Evolutionary conservation across 2,888 invertebrate genomes (phyloP).

Genomic region (Tenthredo distinguenda): DNA sequence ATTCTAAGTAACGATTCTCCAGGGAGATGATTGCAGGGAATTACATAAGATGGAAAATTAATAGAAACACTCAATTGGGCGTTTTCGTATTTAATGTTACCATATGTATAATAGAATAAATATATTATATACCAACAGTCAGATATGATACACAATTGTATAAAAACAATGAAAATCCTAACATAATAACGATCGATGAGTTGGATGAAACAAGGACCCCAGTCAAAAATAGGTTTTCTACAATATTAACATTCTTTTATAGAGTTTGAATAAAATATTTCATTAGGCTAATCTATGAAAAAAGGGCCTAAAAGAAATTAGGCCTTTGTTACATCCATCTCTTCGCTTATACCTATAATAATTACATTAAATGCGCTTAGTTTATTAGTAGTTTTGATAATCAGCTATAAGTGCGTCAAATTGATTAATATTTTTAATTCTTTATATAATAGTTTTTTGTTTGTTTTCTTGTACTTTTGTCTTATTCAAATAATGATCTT

Average conservation of each 20-base stretch:
- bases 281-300: background rate
- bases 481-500: background rate
- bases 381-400: background rate
- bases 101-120: background rate
- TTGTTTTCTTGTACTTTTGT: background rate
- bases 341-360: background rate
- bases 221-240: background rate
- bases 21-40: background rate
- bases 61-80: background rate
- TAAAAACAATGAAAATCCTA: background rate
- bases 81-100: background rate
- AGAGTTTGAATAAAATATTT: background rate
- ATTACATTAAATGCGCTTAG: background rate
- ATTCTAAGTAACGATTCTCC: background rate
- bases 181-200: background rate
- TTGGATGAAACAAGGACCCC: background rate
- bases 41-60: background rate
- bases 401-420: background rate
- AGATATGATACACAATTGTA: background rate
- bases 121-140: background rate
- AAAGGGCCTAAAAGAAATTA: background rate
- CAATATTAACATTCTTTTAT: background rate
- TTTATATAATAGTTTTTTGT: background rate
- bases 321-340: background rate
- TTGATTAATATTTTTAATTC: background rate